A percentile compares a stretch with the other conserved stretches of the same genome.
Conservation (phyloP, 2,113 vertebrate genomes). For the Percina caprodes region DNA sequence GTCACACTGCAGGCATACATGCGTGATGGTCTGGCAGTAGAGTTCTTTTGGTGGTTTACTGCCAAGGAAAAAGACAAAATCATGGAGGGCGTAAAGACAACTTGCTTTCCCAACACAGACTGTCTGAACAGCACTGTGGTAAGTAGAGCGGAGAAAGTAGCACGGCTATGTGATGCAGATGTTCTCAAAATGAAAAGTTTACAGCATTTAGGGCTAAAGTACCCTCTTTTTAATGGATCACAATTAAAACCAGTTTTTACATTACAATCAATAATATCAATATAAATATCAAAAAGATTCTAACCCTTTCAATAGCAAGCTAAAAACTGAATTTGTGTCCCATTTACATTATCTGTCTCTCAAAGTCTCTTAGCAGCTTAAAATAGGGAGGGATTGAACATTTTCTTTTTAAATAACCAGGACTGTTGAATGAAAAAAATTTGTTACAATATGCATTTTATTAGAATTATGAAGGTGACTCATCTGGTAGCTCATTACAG, state of each 20-base stretch:
- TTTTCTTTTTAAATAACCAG: not conserved
- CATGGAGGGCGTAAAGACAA: not conserved
- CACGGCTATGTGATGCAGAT: no score
- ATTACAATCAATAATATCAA: not conserved
- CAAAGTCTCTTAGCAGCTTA: not conserved
- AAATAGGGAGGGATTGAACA: not conserved
- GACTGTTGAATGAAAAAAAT: not conserved
- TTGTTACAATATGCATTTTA: not conserved
- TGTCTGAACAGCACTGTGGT: slow-evolving; percentile 49
- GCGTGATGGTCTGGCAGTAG: not conserved
- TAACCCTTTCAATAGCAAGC: not conserved
- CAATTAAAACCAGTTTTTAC: not conserved
- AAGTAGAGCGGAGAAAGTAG: not conserved
- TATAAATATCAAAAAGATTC: not conserved
- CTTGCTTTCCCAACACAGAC: not conserved
- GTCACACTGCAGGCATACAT: slow-evolving; percentile 27
- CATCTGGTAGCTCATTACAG: not conserved
- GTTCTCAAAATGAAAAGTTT: not conserved
- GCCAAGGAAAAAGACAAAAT: slow-evolving; percentile 5
- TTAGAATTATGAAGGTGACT: not conserved
- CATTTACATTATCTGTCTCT: not conserved
- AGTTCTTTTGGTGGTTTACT: slow-evolving; percentile 21
- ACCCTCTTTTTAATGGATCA: not conserved
- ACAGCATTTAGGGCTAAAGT: not conserved
- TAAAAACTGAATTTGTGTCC: not conserved